Evolutionary conservation across 2,888 invertebrate species (phyloP).

Genomic region (Drosophila nigricruria): DNA sequence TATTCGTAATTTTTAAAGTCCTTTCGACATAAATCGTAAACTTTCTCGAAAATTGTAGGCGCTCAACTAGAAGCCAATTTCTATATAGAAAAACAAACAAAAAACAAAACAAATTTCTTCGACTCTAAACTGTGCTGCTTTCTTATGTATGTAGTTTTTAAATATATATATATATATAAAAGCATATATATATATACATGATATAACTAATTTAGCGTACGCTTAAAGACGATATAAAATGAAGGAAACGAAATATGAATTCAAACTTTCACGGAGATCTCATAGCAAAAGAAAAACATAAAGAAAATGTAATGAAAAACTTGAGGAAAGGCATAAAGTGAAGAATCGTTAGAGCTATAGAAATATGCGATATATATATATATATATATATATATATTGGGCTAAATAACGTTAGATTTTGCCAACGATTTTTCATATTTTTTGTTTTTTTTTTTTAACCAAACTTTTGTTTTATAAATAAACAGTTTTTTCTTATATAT

Average conservation of each 20-base stretch:
- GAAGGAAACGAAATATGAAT: constrained; percentile 65
- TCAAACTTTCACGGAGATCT: constrained; percentile 84
- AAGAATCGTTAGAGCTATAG: constrained; percentile 34
- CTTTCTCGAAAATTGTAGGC: constrained; percentile 51
- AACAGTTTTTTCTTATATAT: constrained; percentile 49
- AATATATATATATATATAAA: constrained; percentile 47
- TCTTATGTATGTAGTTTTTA: constrained; percentile 78
- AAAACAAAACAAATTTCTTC: constrained; percentile 29
- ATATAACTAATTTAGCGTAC: constrained; percentile 52
- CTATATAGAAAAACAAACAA: background rate
- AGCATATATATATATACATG: constrained; percentile 21
- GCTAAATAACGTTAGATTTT: background rate
- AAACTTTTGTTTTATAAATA: constrained; percentile 71
- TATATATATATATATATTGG: background rate
- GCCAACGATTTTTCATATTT: constrained; percentile 53
- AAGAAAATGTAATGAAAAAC: constrained; percentile 27
- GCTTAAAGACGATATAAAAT: constrained; percentile 29
- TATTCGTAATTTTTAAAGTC: constrained; percentile 48
- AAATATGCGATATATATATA: background rate
- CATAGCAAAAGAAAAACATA: constrained; percentile 72
- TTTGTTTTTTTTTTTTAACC: constrained; percentile 44
- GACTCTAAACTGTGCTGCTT: constrained; percentile 72
- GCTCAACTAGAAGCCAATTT: constrained; percentile 23
- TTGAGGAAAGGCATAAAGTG: constrained; percentile 45
- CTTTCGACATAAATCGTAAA: constrained; percentile 29